Conservation (phyloP, 2,888 invertebrate genomes). For the Labia minor region DNA sequence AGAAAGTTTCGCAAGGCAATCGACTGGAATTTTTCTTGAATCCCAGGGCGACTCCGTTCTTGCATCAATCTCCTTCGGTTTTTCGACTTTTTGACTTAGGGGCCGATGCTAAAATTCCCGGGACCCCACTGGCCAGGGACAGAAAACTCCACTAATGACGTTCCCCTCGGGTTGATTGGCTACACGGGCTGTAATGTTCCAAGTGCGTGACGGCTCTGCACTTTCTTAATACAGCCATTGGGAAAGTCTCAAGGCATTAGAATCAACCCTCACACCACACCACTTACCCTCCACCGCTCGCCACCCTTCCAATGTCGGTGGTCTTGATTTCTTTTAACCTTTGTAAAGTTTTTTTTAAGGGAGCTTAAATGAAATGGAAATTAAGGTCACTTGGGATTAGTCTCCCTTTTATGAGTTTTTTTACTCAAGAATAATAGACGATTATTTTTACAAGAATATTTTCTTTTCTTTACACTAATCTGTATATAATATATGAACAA, state of each 20-base stretch:
- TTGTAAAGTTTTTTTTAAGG: conserved; percentile 1
- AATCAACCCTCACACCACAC: too few relatives aligned
- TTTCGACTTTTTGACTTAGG: too few relatives aligned
- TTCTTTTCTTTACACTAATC: too few relatives aligned
- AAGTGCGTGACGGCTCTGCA: conserved; percentile 7
- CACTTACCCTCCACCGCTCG: too few relatives aligned
- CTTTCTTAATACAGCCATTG: background rate
- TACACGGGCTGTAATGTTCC: background rate
- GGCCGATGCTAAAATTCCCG: background rate
- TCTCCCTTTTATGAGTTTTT: too few relatives aligned
- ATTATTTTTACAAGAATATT: too few relatives aligned
- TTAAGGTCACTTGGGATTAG: background rate
- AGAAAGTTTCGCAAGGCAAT: background rate
- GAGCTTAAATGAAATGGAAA: conserved; percentile 13
- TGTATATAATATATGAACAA: too few relatives aligned
- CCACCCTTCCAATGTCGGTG: background rate
- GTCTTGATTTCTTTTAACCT: conserved; percentile 13
- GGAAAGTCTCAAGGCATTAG: background rate
- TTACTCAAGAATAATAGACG: too few relatives aligned
- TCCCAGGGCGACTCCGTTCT: background rate
- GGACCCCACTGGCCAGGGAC: background rate
- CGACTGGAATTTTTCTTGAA: background rate
- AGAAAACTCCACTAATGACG: background rate
- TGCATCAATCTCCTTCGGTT: background rate
- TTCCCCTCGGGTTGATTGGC: background rate